Conservation (phyloP, 1,140 invertebrate genomes). For the Brachystomella parvula region DNA sequence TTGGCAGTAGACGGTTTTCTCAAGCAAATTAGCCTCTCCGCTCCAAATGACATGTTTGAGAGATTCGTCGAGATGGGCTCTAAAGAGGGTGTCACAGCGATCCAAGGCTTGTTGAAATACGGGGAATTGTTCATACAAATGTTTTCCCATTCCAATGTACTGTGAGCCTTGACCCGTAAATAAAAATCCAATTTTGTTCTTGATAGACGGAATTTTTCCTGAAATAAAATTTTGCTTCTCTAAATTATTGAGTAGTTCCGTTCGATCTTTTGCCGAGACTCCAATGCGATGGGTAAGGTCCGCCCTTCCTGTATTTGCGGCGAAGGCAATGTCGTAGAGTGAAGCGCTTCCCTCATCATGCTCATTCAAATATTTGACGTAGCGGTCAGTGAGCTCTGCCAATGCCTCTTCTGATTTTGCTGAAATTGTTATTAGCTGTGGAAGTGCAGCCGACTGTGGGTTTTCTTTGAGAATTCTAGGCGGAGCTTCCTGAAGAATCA, state of each 20-base stretch:
- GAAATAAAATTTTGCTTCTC: not conserved
- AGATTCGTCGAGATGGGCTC: not conserved
- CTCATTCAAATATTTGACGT: slow-evolving; percentile 1
- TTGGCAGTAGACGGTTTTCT: slow-evolving; percentile 27
- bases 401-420: slow-evolving; percentile 23
- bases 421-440: slow-evolving; percentile 17
- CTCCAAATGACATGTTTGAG: not conserved
- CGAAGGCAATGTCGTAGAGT: slow-evolving; percentile 9
- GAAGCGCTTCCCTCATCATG: not conserved
- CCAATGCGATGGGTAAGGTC: slow-evolving; percentile 12
- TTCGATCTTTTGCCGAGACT: not conserved
- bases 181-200: slow-evolving; percentile 19
- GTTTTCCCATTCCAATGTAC: slow-evolving; percentile 25
- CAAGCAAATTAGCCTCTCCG: not conserved
- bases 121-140: slow-evolving; percentile 15
- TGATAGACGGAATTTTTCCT: not conserved
- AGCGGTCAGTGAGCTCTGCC: slow-evolving; percentile 2
- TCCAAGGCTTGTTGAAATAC: slow-evolving; percentile 23
- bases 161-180: slow-evolving; percentile 32
- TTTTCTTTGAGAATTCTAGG: not conserved
- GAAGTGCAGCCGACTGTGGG: not conserved
- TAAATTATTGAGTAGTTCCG: not conserved
- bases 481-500: slow-evolving; percentile 21
- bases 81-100: slow-evolving; percentile 11
- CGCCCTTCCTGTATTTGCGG: slow-evolving; percentile 18